Evolutionary conservation across 2,888 invertebrate species (phyloP).

Genomic region (Noctua janthe): DNA sequence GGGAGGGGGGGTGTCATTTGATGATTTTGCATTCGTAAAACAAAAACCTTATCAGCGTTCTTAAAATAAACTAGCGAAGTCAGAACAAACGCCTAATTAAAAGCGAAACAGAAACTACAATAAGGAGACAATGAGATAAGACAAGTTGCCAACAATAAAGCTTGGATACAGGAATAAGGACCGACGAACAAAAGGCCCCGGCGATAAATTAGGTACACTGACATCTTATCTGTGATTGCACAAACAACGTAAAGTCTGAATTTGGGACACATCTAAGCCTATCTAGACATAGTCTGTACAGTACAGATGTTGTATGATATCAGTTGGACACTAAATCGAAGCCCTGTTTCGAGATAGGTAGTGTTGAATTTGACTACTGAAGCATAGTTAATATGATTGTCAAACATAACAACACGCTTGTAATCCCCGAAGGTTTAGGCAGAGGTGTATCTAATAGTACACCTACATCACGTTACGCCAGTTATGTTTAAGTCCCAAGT

Average conservation of each 20-base stretch:
- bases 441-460: too few relatives aligned
- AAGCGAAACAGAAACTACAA: conserved; percentile 22
- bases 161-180: conserved; percentile 11
- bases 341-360: not conserved
- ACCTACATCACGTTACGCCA: too few relatives aligned
- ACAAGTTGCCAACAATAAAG: conserved; percentile 18
- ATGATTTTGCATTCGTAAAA: too few relatives aligned
- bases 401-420: not conserved
- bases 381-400: not conserved
- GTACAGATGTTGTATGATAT: not conserved
- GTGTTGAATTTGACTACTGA: not conserved
- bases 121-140: conserved; percentile 23
- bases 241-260: conserved; percentile 7
- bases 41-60: too few relatives aligned
- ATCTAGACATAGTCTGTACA: too few relatives aligned
- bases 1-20: too few relatives aligned
- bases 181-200: conserved; percentile 17
- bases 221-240: conserved; percentile 39
- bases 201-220: conserved; percentile 34
- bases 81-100: conserved; percentile 30
- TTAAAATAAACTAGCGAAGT: not conserved
- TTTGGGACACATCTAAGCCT: not conserved
- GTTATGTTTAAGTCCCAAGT: too few relatives aligned
- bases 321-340: not conserved
- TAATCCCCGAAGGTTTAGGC: too few relatives aligned